These are phyloP conservation scores for Stenoptilia bipunctidactyla DNA, from an alignment of 2,888 invertebrate genomes.

Conservation along the genomic window DNA sequence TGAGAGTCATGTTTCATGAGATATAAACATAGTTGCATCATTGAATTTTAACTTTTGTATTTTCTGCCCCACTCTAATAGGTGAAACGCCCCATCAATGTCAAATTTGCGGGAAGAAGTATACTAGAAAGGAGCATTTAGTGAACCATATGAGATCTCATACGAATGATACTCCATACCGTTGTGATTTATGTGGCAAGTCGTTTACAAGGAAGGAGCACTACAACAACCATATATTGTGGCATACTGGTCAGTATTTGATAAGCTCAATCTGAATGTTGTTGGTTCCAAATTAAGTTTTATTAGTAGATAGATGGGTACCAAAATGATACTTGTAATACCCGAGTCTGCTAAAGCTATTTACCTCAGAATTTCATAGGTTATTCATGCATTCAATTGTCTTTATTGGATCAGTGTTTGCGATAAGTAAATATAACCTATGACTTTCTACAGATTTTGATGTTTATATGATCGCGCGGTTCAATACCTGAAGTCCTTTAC, in stretches of 20 bases:
- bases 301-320: too few relatives aligned
- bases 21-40: constrained; percentile 59
- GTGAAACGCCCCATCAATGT: constrained; percentile 90
- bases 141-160: constrained; percentile 90
- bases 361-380: too few relatives aligned
- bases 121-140: constrained; percentile 89
- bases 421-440: too few relatives aligned
- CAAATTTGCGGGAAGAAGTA: constrained; percentile 90
- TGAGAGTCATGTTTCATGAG: constrained; percentile 11
- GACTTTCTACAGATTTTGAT: too few relatives aligned
- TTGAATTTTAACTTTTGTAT: constrained; percentile 56
- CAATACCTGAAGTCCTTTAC: too few relatives aligned
- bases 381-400: too few relatives aligned
- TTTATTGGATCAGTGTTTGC: too few relatives aligned
- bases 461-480: too few relatives aligned
- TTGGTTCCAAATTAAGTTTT: too few relatives aligned
- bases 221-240: constrained; percentile 92
- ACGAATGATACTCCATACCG: constrained; percentile 90
- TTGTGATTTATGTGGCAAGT: constrained; percentile 90
- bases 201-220: constrained; percentile 90
- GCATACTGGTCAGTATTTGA: constrained; percentile 79
- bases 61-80: constrained; percentile 68
- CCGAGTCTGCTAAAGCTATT: too few relatives aligned
- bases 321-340: too few relatives aligned
- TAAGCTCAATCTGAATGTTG: constrained; percentile 9